phyloP scores from a whole-genome alignment of 2,113 vertebrate genomes.

The Polyodon spathula region DNA sequence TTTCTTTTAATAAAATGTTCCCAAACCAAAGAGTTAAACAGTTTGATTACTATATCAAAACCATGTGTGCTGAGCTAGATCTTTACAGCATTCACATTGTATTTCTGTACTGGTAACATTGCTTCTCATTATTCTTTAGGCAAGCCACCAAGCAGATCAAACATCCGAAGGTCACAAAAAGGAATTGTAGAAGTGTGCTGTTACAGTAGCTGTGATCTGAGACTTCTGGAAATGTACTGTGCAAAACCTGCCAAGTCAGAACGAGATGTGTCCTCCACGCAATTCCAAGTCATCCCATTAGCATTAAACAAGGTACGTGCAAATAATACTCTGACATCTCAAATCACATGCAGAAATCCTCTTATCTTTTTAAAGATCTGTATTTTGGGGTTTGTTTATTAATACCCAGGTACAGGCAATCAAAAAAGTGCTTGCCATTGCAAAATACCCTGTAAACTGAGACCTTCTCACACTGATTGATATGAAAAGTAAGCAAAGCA shows the following conservation, averaged over 20 bases:
- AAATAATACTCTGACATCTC: slow-evolving; percentile 21
- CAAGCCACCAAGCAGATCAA: slow-evolving; percentile 73
- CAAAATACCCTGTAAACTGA: no score
- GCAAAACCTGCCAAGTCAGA: slow-evolving; percentile 94
- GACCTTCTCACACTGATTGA: no score
- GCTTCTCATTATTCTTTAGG: slow-evolving; percentile 49
- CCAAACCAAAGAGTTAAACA: no score
- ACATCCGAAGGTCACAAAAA: slow-evolving; percentile 65
- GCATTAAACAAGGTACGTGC: slow-evolving; percentile 66
- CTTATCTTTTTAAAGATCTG: slow-evolving; percentile 38
- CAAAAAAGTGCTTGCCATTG: no score
- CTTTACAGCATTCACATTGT: no score
- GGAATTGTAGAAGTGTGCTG: slow-evolving; percentile 97
- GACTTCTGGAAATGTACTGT: slow-evolving; percentile 92
- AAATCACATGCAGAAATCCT: slow-evolving; percentile 21
- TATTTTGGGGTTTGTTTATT: not conserved
- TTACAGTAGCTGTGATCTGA: slow-evolving; percentile 91
- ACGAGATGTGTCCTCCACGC: slow-evolving; percentile 78
- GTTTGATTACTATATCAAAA: no score
- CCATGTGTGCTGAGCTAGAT: no score
- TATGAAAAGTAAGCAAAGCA: no score
- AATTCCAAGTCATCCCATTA: slow-evolving; percentile 61
- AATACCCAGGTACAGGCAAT: no score
- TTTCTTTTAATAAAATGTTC: no score
- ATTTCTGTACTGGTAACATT: not conserved